A percentile compares a stretch with the other conserved stretches of the same genome.
These are phyloP conservation scores for Drosophila pallidifrons DNA, from an alignment of 1,140 invertebrate species.

Conservation along the genomic window DNA sequence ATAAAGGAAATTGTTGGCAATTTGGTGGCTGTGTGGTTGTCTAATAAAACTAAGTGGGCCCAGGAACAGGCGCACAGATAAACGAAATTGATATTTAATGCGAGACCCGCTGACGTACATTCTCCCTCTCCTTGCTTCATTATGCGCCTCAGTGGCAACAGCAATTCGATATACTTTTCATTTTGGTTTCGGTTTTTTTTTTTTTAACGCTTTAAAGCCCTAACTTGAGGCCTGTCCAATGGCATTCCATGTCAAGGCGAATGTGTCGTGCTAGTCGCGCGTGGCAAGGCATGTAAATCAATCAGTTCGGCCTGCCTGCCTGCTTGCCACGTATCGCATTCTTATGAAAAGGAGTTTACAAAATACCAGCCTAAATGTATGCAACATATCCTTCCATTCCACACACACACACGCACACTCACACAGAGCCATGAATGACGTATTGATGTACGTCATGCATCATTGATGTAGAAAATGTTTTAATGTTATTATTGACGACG, in stretches of 20 bases:
- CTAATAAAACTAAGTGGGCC: slow-evolving; percentile 80
- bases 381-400: slow-evolving; percentile 37
- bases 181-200: background rate
- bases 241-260: slow-evolving; percentile 66
- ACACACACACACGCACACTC: slow-evolving; percentile 7
- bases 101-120: slow-evolving; percentile 14
- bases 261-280: slow-evolving; percentile 54
- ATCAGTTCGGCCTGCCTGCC: slow-evolving; percentile 63
- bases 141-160: slow-evolving; percentile 38
- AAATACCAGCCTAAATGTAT: slow-evolving; percentile 56
- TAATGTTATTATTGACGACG: slow-evolving; percentile 76
- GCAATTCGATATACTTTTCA: slow-evolving; percentile 25
- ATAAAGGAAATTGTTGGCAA: slow-evolving; percentile 83
- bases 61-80: slow-evolving; percentile 62
- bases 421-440: slow-evolving; percentile 58
- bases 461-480: slow-evolving; percentile 82
- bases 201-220: slow-evolving; percentile 3
- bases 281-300: slow-evolving; percentile 76
- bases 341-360: slow-evolving; percentile 41
- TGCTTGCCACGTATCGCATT: slow-evolving; percentile 5
- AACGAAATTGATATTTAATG: slow-evolving; percentile 83
- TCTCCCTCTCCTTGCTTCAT: slow-evolving; percentile 24
- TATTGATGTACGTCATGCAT: slow-evolving; percentile 79
- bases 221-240: slow-evolving; percentile 46
- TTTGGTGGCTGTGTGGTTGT: slow-evolving; percentile 63